These are phyloP conservation scores for Oophaga pumilio DNA, from an alignment of 2,113 vertebrate species.

Conservation along the genomic window DNA sequence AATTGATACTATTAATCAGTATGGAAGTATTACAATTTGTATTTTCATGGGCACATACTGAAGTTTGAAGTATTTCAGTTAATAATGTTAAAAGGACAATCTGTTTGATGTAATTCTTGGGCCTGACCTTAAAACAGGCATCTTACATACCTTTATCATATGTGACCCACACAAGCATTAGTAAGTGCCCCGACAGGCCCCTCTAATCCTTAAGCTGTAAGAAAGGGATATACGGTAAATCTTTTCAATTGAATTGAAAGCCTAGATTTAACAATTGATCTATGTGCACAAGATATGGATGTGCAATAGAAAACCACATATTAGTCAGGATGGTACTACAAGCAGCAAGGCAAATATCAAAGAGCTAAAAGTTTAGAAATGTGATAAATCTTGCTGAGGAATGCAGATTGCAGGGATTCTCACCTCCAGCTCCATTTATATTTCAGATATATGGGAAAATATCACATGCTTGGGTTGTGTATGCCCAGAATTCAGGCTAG, in stretches of 20 bases:
- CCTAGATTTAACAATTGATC: constrained; percentile 15
- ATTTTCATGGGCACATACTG: neutral
- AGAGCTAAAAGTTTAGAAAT: constrained; percentile 35
- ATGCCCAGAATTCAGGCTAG: neutral
- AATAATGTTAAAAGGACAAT: neutral
- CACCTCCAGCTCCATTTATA: constrained; percentile 31
- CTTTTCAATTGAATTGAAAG: constrained; percentile 10
- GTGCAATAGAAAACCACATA: constrained; percentile 26
- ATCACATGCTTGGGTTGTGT: constrained; percentile 15
- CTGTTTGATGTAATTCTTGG: constrained; percentile 14
- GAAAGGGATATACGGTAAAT: constrained; percentile 18
- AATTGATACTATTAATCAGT: neutral
- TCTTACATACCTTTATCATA: constrained; percentile 33
- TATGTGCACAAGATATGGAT: constrained; percentile 26
- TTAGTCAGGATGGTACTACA: constrained; percentile 41
- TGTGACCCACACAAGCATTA: constrained; percentile 18
- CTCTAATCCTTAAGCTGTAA: constrained; percentile 9
- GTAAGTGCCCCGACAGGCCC: neutral
- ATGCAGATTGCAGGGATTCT: constrained; percentile 36
- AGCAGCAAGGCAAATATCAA: constrained; percentile 28
- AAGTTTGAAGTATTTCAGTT: neutral
- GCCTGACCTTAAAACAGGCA: constrained; percentile 9
- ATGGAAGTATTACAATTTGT: neutral
- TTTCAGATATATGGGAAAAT: neutral
- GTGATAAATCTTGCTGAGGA: constrained; percentile 38